Conservation (phyloP, 1,140 invertebrate species). For the Tetragonula clypearis region DNA sequence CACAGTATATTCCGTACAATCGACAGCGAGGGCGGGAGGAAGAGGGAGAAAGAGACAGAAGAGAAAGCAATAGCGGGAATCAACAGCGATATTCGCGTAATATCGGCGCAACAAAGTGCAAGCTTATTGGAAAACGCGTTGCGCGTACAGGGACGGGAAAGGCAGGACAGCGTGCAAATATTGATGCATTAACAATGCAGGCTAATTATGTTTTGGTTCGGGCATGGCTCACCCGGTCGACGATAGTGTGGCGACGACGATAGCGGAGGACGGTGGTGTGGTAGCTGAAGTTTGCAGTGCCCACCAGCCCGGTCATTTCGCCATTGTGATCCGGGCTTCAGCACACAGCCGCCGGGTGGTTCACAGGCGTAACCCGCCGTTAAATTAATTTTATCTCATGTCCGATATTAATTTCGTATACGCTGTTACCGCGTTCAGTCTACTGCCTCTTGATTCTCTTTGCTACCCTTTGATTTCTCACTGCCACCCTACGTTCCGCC, state of each 20-base stretch:
- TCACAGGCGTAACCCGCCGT: constrained; percentile 70
- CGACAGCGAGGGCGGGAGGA: not conserved
- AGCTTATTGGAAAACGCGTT: constrained; percentile 69
- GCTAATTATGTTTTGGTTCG: constrained; percentile 82
- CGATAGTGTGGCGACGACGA: constrained; percentile 32
- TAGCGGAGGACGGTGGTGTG: constrained; percentile 28
- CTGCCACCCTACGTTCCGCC: not conserved
- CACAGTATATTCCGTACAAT: not conserved
- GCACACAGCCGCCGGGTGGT: constrained; percentile 77
- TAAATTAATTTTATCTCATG: constrained; percentile 83
- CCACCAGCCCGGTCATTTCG: constrained; percentile 72
- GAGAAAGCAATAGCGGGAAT: constrained; percentile 47
- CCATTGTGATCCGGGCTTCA: constrained; percentile 81
- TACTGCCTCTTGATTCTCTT: not conserved
- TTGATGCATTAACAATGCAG: constrained; percentile 82
- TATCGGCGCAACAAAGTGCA: constrained; percentile 64
- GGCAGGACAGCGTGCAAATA: constrained; percentile 80
- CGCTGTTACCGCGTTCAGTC: constrained; percentile 22
- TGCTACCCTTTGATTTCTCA: not conserved
- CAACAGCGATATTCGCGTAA: constrained; percentile 62
- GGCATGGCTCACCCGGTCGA: constrained; percentile 54
- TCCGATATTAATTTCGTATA: constrained; percentile 77
- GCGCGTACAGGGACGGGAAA: constrained; percentile 61
- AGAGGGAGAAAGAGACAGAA: constrained; percentile 11
- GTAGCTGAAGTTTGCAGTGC: constrained; percentile 73